Evolutionary conservation across 2,797 vertebrate species (phyloP), one percentile per base, ranked within the genome.

Genomic region (Myotis daubentonii): DNA sequence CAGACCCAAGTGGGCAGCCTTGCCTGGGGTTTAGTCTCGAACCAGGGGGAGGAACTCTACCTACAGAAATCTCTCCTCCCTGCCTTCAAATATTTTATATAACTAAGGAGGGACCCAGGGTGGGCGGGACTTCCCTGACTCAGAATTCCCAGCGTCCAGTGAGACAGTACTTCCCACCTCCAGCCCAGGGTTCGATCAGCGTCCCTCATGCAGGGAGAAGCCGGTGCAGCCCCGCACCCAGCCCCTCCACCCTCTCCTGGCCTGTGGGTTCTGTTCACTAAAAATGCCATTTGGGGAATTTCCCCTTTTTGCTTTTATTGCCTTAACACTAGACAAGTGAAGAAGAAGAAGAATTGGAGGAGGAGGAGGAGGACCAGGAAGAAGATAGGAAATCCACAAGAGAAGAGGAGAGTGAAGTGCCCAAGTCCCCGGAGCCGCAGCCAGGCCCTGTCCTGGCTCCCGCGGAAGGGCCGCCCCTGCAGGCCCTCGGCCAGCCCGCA

Each of bases 311-410:
- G 51, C 33, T 97, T 94, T 94, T 96, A 36, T 95, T 94, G 88
- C 79, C 68, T 47, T 80, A 28, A 88, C 68, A 81, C 68, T 94
- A 99, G 98, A 98, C 98, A 8, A 98, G 98, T 74, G 98, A 98
- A 95, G 98, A 98, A 80, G 98, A 99, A 55, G 98, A 98, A 62
- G 98, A 98, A 33, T 79, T 98, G 80, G 98, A 98, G 57, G 98
- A 98, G 70, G 98, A 98, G 71, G 98, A 98, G 78, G 98, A 98
- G 19, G 98, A 98, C 84, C 86, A 94, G 0, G 98, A 98, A 91
- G 98, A 98, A 92, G 98, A 98, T 33, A 98, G 98, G 97, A 98
- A 98, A 91, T 98, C 98, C 86, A 89, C 95, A 49, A 97, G 96
- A 91, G 97, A 98, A 85, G 98, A 98, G 79, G 98, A 98, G 90